Conservation (phyloP, 2,888 invertebrate species). For the Nebria brevicollis region DNA sequence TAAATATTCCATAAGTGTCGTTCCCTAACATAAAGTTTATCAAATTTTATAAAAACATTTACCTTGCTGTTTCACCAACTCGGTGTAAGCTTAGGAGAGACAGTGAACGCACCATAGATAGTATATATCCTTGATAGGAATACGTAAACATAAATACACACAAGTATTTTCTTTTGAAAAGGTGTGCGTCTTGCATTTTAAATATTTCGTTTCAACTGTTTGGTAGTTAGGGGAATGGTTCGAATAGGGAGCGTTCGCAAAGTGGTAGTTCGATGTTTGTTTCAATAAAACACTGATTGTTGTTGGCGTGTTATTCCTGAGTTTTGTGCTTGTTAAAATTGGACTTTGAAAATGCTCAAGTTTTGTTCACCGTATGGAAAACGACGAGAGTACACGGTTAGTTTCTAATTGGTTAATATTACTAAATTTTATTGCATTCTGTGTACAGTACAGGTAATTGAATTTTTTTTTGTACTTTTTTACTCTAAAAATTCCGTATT, state of each 20-base stretch:
- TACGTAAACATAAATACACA: constrained; percentile 22
- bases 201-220: not conserved
- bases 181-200: constrained; percentile 5
- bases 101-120: constrained; percentile 13
- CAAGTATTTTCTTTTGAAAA: not conserved
- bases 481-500: too few species aligned
- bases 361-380: constrained; percentile 61
- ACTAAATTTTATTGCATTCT: too few species aligned
- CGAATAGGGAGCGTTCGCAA: not conserved
- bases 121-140: constrained; percentile 29
- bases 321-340: constrained; percentile 11
- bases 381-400: constrained; percentile 59
- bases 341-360: constrained; percentile 58
- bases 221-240: not conserved
- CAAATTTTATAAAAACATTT: constrained; percentile 19
- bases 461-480: not conserved
- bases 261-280: not conserved
- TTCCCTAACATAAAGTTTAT: not conserved
- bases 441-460: too few species aligned
- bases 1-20: constrained; percentile 11
- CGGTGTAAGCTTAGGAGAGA: constrained; percentile 15
- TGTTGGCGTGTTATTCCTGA: not conserved
- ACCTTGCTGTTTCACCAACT: not conserved
- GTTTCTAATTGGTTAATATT: constrained; percentile 70
- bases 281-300: not conserved